Base-by-base conservation (phyloP, 2,113 vertebrate genomes). In the Aegithalos caudatus region DNA sequence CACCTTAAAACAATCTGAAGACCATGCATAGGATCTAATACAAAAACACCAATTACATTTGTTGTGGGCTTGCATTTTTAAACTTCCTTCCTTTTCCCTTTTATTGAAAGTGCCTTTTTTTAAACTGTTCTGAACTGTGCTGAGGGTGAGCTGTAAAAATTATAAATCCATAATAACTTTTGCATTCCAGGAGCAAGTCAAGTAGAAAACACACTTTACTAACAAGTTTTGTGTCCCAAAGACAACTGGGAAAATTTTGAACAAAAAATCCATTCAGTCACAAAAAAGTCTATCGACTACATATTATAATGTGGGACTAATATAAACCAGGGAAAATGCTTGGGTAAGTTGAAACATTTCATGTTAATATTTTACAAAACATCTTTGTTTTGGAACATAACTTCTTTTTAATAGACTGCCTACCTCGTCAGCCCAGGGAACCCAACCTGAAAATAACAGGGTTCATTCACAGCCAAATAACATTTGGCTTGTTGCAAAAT, bases 261-360 rank as follows among this genome's bases (percentile, higher is more conserved):
- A 83, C 12, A 40, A 66, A 71, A 8, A 60, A 11, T 58, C 33
- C 74, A 31, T n/a, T 77, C 37, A 86, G 24, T 58, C n/a, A 89
- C 66, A 69, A 48, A 42, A 54, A 23, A 17, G 5, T 12, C 20
- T 47, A 40, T 67, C 48, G 23, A 13, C 33, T 70, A 47, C 10
- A 31, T 86, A n/a, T 56, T n/a, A 44, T 84, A 71, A 70, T 81
- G 22, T 53, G 9, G 13, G 31, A 19, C 57, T 89, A 87, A 92
- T 92, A 81, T 37, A 79, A 85, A 81, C 19, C 37, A 57, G 57
- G 48, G 48, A 38, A 84, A 88, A 88, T 76, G 10, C 60, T 86
- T 81, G 72, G 50, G 73, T 92, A 76, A 91, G 83, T 87, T 92
- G 69, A 95, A 92, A 91, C 81, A 89, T 96, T 96, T 97, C 89